Base-by-base conservation (phyloP, 23 tunicate genomes). In the Ascidia mentula region DNA sequence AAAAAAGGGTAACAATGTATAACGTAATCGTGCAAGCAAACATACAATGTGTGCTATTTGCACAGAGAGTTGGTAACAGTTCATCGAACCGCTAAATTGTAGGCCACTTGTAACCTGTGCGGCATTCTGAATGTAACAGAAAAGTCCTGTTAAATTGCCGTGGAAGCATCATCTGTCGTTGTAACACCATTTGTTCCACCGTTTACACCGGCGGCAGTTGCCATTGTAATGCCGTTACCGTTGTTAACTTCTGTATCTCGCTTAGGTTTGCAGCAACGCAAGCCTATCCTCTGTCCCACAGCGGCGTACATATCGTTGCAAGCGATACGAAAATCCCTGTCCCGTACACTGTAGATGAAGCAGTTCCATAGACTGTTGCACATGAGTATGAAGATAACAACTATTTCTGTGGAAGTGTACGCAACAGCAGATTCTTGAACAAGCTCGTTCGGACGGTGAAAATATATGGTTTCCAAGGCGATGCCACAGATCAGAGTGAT, bases 361-460 rank as follows among this genome's bases (percentile, higher is more conserved):
- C 82, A 85, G 53, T 85, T 85, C 89, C 89, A 85, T 31, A 85
- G 37, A 40, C 89, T 85, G 76, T 85, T 85, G 36, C 84, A 78
- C 83, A 78, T 69, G 32, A 85, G 65, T 17, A 85, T 79, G 36
- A 85, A 61, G 65, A 78, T 32, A 24, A 60, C 72, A 7, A 78
- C 46, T 45, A 85, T 60, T 77, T 85, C 89, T 12, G 77, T 36
- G 5, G 89, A 85, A 33, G 42, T 69, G 32, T 61, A 72, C 7
- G 83, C 83, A n/a, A 31, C 33, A 28, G 82, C 69, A 6, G 71
- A 28, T 22, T 77, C 33, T 20, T 60, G 60, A 36, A 69, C 40
- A 1, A 77, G 31, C 7, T 73, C 35, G 2, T 5, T 1, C 32
- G 89, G 89, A 6, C 38, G 22, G 22, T 69, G 40, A 60, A 30